These are phyloP conservation scores for Notospermus geniculatus DNA, from an alignment of 1,140 invertebrate genomes.

Conservation along the genomic window DNA sequence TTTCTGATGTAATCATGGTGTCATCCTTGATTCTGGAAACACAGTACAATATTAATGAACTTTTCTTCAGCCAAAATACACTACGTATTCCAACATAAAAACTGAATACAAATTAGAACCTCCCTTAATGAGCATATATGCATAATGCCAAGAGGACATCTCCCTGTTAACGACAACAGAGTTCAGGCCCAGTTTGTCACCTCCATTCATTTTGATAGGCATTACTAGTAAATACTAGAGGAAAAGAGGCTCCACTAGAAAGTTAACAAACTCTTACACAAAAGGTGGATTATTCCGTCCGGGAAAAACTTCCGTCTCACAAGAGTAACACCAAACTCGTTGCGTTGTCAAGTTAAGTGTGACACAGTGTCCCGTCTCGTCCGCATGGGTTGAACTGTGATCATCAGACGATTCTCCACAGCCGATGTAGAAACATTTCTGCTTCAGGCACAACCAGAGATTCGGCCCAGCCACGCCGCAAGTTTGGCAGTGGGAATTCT, in stretches of 20 bases:
- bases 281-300: slow-evolving; percentile 54
- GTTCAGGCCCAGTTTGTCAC: too few species aligned
- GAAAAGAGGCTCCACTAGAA: too few species aligned
- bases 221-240: too few species aligned
- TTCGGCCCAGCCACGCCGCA: slow-evolving; percentile 69
- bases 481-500: slow-evolving; percentile 58
- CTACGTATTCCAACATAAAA: too few species aligned
- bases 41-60: background rate
- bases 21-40: background rate
- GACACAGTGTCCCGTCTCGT: slow-evolving; percentile 71
- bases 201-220: too few species aligned
- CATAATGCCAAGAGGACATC: too few species aligned
- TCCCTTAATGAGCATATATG: too few species aligned
- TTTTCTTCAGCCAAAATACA: background rate
- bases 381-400: slow-evolving; percentile 76
- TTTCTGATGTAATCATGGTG: slow-evolving; percentile 14
- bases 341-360: slow-evolving; percentile 80
- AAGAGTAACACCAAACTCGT: slow-evolving; percentile 82
- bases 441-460: slow-evolving; percentile 79
- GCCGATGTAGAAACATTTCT: slow-evolving; percentile 73
- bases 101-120: too few species aligned
- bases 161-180: too few species aligned
- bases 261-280: slow-evolving; percentile 35
- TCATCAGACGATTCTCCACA: slow-evolving; percentile 76
- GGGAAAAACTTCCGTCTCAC: slow-evolving; percentile 71